phyloP scores from a whole-genome alignment of 2,888 invertebrate genomes.

The Scrobipalpa atriplicella region DNA sequence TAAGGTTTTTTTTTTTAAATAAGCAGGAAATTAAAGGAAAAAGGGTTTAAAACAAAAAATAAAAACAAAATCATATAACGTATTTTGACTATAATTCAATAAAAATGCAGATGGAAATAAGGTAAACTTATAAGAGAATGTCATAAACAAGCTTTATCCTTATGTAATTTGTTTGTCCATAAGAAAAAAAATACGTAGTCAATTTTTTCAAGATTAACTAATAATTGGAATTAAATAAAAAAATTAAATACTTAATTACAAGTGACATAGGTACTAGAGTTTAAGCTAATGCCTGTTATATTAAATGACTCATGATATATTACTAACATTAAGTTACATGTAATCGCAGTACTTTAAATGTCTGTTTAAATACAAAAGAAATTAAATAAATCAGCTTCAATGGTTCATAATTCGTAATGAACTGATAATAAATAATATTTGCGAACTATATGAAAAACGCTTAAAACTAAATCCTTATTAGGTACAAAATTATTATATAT shows the following conservation, averaged over 20 bases:
- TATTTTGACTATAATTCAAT: conserved; percentile 83
- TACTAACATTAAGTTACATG: conserved; percentile 77
- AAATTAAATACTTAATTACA: conserved; percentile 83
- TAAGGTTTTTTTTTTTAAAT: not conserved
- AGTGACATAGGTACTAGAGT: conserved; percentile 78
- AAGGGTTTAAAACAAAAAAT: conserved; percentile 52
- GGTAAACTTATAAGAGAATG: conserved; percentile 80
- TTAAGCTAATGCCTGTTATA: conserved; percentile 78
- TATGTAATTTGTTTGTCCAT: conserved; percentile 70
- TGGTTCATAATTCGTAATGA: conserved; percentile 80
- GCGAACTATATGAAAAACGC: conserved; percentile 77
- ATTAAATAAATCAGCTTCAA: conserved; percentile 81
- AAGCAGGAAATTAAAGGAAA: not conserved
- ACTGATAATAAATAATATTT: conserved; percentile 83
- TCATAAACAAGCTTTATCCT: conserved; percentile 78
- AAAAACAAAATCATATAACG: conserved; percentile 67
- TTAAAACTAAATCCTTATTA: conserved; percentile 76
- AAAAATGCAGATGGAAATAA: conserved; percentile 83
- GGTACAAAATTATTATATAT: conserved; percentile 79
- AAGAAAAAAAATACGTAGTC: conserved; percentile 71
- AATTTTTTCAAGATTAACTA: conserved; percentile 78
- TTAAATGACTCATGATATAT: conserved; percentile 81
- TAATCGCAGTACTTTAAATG: conserved; percentile 71
- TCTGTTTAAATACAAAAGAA: conserved; percentile 80
- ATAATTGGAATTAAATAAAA: conserved; percentile 79